phyloP scores from a whole-genome alignment of 2,888 invertebrate species.

The Ophion obscuratus region DNA sequence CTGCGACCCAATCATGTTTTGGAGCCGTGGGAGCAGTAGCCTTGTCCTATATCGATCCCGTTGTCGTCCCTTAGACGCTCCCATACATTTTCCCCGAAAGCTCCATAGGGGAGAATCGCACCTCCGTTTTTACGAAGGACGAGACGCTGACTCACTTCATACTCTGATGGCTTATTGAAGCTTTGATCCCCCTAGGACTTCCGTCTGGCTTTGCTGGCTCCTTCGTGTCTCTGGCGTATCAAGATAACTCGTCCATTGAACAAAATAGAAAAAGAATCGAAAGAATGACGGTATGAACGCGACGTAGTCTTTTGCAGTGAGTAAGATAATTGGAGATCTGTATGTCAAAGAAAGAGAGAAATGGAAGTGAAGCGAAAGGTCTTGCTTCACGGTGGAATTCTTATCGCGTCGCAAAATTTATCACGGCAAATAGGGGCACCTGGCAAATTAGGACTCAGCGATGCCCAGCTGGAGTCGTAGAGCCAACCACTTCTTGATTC shows the following conservation, averaged over 20 bases:
- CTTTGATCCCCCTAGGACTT: slow-evolving; percentile 1
- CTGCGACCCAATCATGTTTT: no score
- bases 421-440: slow-evolving; percentile 45
- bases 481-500: slow-evolving; percentile 12
- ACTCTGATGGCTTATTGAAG: slow-evolving; percentile 29
- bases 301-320: not conserved
- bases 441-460: slow-evolving; percentile 50
- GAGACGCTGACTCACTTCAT: slow-evolving; percentile 8
- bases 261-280: slow-evolving; percentile 37
- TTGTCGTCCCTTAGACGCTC: not conserved
- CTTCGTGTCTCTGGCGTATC: slow-evolving; percentile 36
- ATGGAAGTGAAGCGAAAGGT: slow-evolving; percentile 1
- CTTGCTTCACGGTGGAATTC: slow-evolving; percentile 37
- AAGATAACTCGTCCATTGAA: slow-evolving; percentile 40
- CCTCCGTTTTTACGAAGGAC: slow-evolving; percentile 40
- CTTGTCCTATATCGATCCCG: no score
- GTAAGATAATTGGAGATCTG: slow-evolving; percentile 12
- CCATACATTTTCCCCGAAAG: not conserved
- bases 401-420: slow-evolving; percentile 55
- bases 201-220: slow-evolving; percentile 4
- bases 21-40: no score
- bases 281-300: slow-evolving; percentile 6
- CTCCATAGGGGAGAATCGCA: slow-evolving; percentile 43
- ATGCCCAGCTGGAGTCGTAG: not conserved
- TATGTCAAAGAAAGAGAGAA: not conserved